phyloP scores from a whole-genome alignment of 2,888 invertebrate genomes.

The Tanypteryx hageni region DNA sequence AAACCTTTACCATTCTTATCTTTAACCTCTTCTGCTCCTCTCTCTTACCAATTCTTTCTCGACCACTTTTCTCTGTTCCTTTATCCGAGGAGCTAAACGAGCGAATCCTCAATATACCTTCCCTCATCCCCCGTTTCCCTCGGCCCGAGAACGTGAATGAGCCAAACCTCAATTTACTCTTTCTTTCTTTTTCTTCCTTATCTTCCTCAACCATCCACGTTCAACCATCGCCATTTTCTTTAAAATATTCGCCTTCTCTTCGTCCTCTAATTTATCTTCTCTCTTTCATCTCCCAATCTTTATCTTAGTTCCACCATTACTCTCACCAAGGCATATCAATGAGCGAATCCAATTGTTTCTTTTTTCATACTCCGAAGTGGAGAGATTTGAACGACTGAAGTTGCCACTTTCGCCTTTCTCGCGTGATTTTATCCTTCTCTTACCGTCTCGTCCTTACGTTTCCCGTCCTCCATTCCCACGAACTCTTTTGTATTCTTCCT shows the following conservation, averaged over 20 bases:
- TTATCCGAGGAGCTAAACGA: not conserved
- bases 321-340: no score
- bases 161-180: not conserved
- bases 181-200: not conserved
- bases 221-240: not conserved
- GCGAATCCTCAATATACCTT: not conserved
- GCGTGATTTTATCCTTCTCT: not conserved
- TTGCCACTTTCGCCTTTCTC: not conserved
- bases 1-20: not conserved
- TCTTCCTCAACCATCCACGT: not conserved
- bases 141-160: not conserved
- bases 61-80: not conserved
- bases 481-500: not conserved
- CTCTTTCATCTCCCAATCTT: not conserved
- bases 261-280: not conserved
- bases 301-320: not conserved
- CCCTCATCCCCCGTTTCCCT: not conserved
- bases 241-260: not conserved
- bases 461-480: not conserved
- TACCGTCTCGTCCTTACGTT: not conserved
- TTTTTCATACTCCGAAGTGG: no score
- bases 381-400: not conserved
- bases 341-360: no score
- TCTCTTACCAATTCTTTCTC: not conserved
- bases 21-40: not conserved